Conservation (phyloP, 2,888 invertebrate species). For the Xestoiulus laeticollis region DNA sequence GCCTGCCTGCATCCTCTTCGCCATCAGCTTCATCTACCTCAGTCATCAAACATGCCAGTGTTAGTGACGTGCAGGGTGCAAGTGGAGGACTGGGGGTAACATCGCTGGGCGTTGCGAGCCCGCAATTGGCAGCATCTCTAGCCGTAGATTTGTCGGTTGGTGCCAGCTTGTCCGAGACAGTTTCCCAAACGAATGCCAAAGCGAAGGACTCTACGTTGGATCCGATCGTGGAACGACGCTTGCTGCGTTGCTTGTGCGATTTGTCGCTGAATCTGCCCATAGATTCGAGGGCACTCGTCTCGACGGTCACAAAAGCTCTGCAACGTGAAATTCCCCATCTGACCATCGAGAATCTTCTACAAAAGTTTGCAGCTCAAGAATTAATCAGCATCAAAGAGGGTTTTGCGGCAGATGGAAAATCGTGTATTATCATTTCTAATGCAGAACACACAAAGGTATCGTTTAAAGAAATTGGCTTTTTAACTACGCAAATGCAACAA, state of each 20-base stretch:
- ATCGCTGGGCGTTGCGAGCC: neutral
- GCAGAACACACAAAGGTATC: constrained; percentile 69
- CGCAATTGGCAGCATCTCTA: constrained; percentile 13
- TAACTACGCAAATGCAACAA: no score
- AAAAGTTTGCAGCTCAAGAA: constrained; percentile 81
- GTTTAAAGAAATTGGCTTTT: neutral
- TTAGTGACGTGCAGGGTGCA: neutral
- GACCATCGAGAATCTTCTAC: constrained; percentile 76
- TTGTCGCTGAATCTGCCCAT: constrained; percentile 76
- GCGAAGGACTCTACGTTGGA: neutral
- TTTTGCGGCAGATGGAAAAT: constrained; percentile 65
- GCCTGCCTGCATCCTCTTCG: neutral
- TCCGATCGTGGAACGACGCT: constrained; percentile 70
- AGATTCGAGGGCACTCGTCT: constrained; percentile 73
- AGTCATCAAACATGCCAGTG: neutral
- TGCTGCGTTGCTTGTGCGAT: constrained; percentile 76
- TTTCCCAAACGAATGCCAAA: constrained; percentile 31
- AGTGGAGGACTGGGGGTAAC: neutral
- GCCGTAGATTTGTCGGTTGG: constrained; percentile 27
- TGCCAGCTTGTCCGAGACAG: neutral
- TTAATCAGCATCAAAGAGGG: constrained; percentile 70
- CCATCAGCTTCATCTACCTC: neutral
- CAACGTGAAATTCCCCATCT: constrained; percentile 68
- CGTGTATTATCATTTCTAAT: constrained; percentile 67
- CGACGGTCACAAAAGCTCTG: constrained; percentile 68